phyloP scores from a whole-genome alignment of 2,888 invertebrate species.

The Acanthoscelides obtectus region DNA sequence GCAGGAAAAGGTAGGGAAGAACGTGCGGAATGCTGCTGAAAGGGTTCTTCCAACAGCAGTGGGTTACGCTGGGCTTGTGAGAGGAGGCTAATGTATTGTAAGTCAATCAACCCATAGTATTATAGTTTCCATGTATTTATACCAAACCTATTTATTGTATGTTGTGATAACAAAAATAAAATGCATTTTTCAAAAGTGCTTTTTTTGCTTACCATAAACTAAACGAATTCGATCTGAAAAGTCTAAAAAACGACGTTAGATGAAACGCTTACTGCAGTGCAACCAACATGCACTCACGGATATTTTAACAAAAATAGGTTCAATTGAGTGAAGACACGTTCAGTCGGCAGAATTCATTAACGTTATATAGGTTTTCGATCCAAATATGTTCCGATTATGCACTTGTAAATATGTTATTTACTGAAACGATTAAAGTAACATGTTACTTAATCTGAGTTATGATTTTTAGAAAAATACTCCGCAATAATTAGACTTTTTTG shows the following conservation, averaged over 20 bases:
- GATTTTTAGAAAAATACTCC: too few species aligned
- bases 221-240: background rate
- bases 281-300: too few species aligned
- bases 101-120: background rate
- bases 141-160: background rate
- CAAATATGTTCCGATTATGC: too few species aligned
- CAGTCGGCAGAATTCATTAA: too few species aligned
- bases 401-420: too few species aligned
- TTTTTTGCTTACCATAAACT: background rate
- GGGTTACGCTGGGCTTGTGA: constrained; percentile 16
- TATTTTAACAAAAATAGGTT: too few species aligned
- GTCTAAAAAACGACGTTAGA: background rate
- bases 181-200: background rate
- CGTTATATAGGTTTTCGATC: too few species aligned
- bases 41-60: constrained; percentile 15
- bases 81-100: background rate
- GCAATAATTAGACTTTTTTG: too few species aligned
- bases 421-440: too few species aligned
- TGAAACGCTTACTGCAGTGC: too few species aligned
- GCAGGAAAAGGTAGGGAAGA: constrained; percentile 19
- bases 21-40: constrained; percentile 17
- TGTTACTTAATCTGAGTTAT: too few species aligned
- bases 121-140: background rate
- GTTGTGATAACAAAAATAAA: background rate
- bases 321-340: too few species aligned